Evolutionary conservation across 2,888 invertebrate genomes (phyloP).

Genomic region (Hypercompe scribonia): DNA sequence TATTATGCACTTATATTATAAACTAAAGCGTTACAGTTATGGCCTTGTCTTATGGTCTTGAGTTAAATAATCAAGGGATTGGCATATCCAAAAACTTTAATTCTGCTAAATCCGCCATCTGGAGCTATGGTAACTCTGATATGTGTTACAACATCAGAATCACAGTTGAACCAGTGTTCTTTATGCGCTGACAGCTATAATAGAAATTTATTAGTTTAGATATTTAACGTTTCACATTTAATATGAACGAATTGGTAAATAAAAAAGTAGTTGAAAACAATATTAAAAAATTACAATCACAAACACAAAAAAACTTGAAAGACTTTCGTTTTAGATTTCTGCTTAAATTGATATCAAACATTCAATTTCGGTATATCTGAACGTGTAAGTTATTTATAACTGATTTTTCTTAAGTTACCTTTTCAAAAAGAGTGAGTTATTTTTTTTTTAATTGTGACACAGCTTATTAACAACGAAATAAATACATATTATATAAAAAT

Average conservation of each 20-base stretch:
- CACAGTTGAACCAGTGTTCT: slow-evolving; percentile 81
- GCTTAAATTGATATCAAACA: neutral
- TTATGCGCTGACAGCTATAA: slow-evolving; percentile 82
- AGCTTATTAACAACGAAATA: too few relatives aligned
- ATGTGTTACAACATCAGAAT: slow-evolving; percentile 78
- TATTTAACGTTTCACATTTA: neutral
- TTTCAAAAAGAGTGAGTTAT: too few relatives aligned
- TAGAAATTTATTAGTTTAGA: slow-evolving; percentile 31
- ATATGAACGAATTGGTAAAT: neutral
- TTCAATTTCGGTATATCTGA: neutral
- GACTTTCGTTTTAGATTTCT: neutral
- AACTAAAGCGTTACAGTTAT: slow-evolving; percentile 11
- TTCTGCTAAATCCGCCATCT: slow-evolving; percentile 88
- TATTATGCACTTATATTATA: neutral
- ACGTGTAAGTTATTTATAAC: too few relatives aligned
- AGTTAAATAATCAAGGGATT: slow-evolving; percentile 34
- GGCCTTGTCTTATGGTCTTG: slow-evolving; percentile 19
- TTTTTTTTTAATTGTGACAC: too few relatives aligned
- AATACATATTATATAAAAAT: neutral
- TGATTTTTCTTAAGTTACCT: too few relatives aligned
- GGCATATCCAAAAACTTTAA: slow-evolving; percentile 79
- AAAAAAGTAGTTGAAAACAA: too few relatives aligned
- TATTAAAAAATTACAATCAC: neutral
- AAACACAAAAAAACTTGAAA: neutral
- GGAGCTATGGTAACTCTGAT: slow-evolving; percentile 87